Base-by-base conservation (phyloP, 2,888 invertebrate species). In the Trissolcus brochymenae region DNA sequence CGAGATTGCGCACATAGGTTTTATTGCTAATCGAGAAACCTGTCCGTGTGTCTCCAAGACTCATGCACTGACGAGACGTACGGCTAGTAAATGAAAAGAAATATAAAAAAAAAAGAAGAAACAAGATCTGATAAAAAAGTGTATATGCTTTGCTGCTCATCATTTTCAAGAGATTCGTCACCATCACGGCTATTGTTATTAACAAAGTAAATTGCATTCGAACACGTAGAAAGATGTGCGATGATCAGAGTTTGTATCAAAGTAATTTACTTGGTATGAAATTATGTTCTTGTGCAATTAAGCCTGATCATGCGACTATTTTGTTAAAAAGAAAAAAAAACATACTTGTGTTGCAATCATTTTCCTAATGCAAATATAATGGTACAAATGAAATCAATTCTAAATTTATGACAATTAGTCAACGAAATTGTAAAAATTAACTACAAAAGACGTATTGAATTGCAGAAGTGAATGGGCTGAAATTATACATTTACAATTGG, bases 1-100 rank as follows among this genome's bases (percentile, higher is more conserved):
- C 83, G 78, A 83, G 84, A 85, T 85, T 84, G 82, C 82, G 85
- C 85, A 85, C 85, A 83, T 86, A 86, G 86, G 86, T 85, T 35
- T 35, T 86, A 85, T 83, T 81, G 83, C 83, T 86, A 86, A 87
- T 87, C 75, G 75, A 68, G 68, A 68, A 64, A 53, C 68, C 68
- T 64, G 75, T 68, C 75, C 67, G 64, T 75, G 75, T 75, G 68
- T 68, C 74, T 54, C 29, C 51, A 72, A 54, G 50, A 72, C 68
- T 50, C 56, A 41, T 59, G 67, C 21, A 73, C 51, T 68, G 77
- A 73, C 73, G 77, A 73, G 73, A 65, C 72, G 70, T 57, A 53
- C 73, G 17, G 65, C 43, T 60, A 35, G 16, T 43, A 4, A 49
- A 16, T 19, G 13, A 41, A 16, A 29, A 14, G 50, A 50, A 40